Percentiles rank a stretch among this genome's conserved stretches.
phyloP scores from a whole-genome alignment of 64 coral and sea anemone species.

The Montipora sp. region DNA sequence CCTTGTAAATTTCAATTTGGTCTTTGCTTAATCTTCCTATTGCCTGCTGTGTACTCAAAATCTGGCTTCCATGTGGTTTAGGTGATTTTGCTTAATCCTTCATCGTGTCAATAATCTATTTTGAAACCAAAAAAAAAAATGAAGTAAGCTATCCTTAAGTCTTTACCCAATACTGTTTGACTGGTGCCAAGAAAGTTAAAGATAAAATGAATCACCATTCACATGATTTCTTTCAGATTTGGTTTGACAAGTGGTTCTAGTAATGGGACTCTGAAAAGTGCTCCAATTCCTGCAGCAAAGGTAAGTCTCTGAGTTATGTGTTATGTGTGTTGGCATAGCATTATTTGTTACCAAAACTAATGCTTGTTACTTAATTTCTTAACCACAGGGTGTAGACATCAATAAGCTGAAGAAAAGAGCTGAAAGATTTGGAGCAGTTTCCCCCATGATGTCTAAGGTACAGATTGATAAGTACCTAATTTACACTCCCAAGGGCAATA shows the following conservation, averaged over 20 bases:
- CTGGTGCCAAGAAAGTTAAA: not conserved
- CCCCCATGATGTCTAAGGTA: slow-evolving; percentile 70
- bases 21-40: too few relatives aligned
- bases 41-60: too few relatives aligned
- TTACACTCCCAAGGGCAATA: too few relatives aligned
- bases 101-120: too few relatives aligned
- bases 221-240: slow-evolving; percentile 8
- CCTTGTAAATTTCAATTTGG: too few relatives aligned
- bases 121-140: too few relatives aligned
- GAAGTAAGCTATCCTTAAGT: too few relatives aligned
- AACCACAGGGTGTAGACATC: slow-evolving; percentile 28
- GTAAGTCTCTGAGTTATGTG: not conserved
- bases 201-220: not conserved
- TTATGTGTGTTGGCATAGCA: too few relatives aligned
- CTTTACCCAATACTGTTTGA: too few relatives aligned
- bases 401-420: slow-evolving; percentile 76
- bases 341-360: too few relatives aligned
- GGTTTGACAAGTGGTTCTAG: slow-evolving; percentile 2
- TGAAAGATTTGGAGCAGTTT: slow-evolving; percentile 86
- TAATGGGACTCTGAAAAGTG: not conserved
- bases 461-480: not conserved
- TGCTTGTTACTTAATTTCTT: not conserved
- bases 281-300: slow-evolving; percentile 14
- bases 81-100: too few relatives aligned
- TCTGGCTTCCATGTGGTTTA: too few relatives aligned